Conservation (phyloP, 2,113 vertebrate species). For the Mobula hypostoma region DNA sequence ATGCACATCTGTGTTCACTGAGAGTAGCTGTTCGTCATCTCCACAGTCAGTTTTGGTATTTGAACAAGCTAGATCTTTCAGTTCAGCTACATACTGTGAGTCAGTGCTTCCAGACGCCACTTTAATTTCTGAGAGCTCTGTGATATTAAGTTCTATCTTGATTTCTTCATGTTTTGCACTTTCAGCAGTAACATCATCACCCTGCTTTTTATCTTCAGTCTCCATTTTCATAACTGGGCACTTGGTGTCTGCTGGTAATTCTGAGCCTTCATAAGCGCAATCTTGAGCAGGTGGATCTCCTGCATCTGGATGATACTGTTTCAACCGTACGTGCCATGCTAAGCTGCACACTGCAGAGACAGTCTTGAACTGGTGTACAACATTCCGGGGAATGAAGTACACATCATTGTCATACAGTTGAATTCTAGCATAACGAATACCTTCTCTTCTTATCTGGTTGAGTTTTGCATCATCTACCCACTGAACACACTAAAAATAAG, state of each 20-base stretch:
- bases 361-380: constrained; percentile 97
- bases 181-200: constrained; percentile 46
- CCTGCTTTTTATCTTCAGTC: constrained; percentile 49
- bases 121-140: constrained; percentile 54
- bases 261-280: constrained; percentile 47
- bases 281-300: constrained; percentile 41
- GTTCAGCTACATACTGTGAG: constrained; percentile 59
- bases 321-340: constrained; percentile 88
- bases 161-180: constrained; percentile 59
- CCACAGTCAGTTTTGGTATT: constrained; percentile 56
- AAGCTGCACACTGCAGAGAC: constrained; percentile 93
- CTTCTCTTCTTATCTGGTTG: constrained; percentile 93
- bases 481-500: constrained; percentile 77
- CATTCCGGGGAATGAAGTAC: constrained; percentile 95
- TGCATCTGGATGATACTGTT: constrained; percentile 71
- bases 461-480: constrained; percentile 98
- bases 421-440: constrained; percentile 89
- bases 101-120: constrained; percentile 49
- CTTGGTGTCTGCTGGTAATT: constrained; percentile 45
- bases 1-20: constrained; percentile 65
- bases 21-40: constrained; percentile 64
- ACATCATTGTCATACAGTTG: constrained; percentile 90
- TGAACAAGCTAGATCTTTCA: constrained; percentile 61
- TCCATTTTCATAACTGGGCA: constrained; percentile 56
- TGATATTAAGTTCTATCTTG: constrained; percentile 53